Evolutionary conservation across 2,797 vertebrate species (phyloP).

Genomic region (Muscicapa comitata): DNA sequence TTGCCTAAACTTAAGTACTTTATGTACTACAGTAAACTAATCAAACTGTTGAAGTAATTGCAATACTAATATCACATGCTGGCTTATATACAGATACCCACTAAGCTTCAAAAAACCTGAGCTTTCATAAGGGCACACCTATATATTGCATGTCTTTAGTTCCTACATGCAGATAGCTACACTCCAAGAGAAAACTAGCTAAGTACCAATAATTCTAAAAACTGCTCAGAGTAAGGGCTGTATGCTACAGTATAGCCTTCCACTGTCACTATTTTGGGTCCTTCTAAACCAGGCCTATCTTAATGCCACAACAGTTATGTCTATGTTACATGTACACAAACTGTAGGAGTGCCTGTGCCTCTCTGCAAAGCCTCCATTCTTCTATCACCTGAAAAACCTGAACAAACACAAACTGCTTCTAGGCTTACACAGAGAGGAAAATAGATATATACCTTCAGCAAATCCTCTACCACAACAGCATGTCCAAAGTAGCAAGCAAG

Average conservation of each 20-base stretch:
- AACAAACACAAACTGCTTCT: not conserved
- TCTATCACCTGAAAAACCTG: not conserved
- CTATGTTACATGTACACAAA: not conserved
- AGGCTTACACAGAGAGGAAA: not conserved
- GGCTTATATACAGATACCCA: not conserved
- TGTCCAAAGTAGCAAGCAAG: constrained; percentile 89
- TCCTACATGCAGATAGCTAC: not conserved
- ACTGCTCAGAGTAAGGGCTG: not conserved
- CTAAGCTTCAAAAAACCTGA: not conserved
- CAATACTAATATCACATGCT: not conserved
- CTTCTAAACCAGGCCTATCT: not conserved
- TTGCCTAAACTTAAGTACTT: not conserved
- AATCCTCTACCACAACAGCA: constrained; percentile 82
- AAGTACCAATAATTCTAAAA: not conserved
- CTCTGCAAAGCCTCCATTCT: not conserved
- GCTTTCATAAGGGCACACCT: not conserved
- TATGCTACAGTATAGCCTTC: not conserved
- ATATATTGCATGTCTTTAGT: accelerated
- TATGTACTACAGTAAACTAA: not conserved
- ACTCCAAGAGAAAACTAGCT: not conserved
- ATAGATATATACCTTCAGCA: constrained; percentile 82
- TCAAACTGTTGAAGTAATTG: not conserved
- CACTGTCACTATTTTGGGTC: not conserved
- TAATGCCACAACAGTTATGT: not conserved
- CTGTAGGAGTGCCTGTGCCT: not conserved